These are phyloP conservation scores for Geophilus truncorum DNA, from an alignment of 2,888 invertebrate genomes.

Conservation along the genomic window DNA sequence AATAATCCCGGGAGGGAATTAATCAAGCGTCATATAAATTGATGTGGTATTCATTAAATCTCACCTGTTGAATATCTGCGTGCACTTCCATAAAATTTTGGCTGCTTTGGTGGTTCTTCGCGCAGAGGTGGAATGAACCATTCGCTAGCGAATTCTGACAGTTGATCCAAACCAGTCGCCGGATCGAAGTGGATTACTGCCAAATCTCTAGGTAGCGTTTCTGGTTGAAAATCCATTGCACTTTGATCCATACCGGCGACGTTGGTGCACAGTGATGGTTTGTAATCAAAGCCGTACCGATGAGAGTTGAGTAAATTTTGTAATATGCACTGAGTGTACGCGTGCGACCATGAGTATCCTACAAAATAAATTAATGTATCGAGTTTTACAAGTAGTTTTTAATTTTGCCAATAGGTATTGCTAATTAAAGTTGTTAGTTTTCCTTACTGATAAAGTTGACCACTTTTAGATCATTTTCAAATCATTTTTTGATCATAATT, in stretches of 20 bases:
- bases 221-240: slow-evolving; percentile 54
- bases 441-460: no score
- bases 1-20: neutral
- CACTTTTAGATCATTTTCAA: no score
- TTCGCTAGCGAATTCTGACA: slow-evolving; percentile 71
- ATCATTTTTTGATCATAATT: no score
- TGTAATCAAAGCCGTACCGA: slow-evolving; percentile 52
- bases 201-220: slow-evolving; percentile 60
- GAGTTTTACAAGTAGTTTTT: no score
- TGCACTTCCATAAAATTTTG: neutral
- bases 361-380: neutral
- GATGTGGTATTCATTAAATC: neutral
- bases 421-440: no score
- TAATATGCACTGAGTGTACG: slow-evolving; percentile 77
- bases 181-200: slow-evolving; percentile 77
- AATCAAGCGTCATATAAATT: neutral
- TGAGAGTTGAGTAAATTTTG: slow-evolving; percentile 68
- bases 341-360: slow-evolving; percentile 76
- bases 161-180: slow-evolving; percentile 56
- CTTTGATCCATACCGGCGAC: slow-evolving; percentile 55
- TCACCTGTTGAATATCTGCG: slow-evolving; percentile 27
- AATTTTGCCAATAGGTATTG: no score
- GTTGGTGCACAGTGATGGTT: slow-evolving; percentile 52
- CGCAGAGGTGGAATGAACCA: slow-evolving; percentile 66
- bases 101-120: slow-evolving; percentile 42